Evolutionary conservation across 2,797 vertebrate species (phyloP).

Genomic region (Potorous gilbertii): DNA sequence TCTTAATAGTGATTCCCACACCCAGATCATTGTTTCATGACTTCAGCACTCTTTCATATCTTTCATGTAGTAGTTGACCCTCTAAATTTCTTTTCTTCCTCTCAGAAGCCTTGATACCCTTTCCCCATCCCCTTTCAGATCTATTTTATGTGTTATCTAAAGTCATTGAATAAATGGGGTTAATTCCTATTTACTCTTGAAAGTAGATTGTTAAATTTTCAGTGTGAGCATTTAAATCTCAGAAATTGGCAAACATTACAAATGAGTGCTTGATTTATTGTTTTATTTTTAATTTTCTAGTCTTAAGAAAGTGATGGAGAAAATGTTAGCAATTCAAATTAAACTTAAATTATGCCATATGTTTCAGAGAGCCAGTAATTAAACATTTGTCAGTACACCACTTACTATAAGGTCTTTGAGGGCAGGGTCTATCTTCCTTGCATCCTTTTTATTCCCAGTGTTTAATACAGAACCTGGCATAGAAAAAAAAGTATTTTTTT

Average conservation of each 20-base stretch:
- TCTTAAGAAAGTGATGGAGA: background rate
- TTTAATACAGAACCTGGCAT: background rate
- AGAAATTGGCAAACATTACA: background rate
- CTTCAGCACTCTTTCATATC: background rate
- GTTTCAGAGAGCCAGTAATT: background rate
- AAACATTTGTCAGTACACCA: background rate
- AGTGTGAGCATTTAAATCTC: background rate
- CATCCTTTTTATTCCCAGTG: background rate
- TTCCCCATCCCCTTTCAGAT: background rate
- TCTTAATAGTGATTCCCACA: background rate
- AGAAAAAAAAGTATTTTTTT: background rate
- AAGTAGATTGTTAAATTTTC: background rate
- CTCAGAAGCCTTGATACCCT: background rate
- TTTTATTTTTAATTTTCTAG: background rate
- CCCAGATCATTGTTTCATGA: background rate
- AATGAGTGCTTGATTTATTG: background rate
- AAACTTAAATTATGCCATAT: background rate
- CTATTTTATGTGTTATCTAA: background rate
- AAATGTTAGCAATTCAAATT: background rate
- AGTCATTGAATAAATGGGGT: background rate
- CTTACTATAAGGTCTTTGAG: background rate
- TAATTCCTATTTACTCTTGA: background rate
- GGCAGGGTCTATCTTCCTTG: background rate
- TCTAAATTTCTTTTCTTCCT: background rate
- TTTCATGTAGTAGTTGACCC: background rate